These are phyloP conservation scores for Pristionchus pacificus DNA, from an alignment of 1,140 invertebrate genomes.

Conservation along the genomic window DNA sequence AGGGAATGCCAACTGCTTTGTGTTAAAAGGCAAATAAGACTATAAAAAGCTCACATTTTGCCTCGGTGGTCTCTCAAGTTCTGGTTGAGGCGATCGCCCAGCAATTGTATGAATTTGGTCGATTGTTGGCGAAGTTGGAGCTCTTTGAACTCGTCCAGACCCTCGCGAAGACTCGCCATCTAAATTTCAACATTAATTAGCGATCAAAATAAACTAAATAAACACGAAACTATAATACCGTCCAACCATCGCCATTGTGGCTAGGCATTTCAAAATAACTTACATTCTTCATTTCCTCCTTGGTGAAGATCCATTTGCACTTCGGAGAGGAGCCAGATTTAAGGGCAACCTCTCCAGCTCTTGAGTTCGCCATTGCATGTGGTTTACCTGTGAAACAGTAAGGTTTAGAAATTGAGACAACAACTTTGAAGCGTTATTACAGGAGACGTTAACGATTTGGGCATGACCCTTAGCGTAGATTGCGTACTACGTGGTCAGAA, in stretches of 20 bases:
- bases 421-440: too few species aligned
- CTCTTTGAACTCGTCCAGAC: background rate
- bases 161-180: background rate
- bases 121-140: background rate
- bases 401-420: too few species aligned
- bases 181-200: too few species aligned
- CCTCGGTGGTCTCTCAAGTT: background rate
- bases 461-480: too few species aligned
- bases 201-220: background rate
- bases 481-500: too few species aligned
- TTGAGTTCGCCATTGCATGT: background rate
- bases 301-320: background rate
- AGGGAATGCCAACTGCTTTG: too few species aligned
- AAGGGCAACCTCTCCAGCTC: background rate
- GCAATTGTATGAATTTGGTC: background rate
- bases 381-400: too few species aligned
- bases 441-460: too few species aligned
- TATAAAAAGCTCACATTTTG: background rate
- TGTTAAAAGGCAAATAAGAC: too few species aligned
- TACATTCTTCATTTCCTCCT: conserved; percentile 6
- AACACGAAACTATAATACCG: background rate
- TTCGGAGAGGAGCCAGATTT: background rate
- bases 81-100: background rate
- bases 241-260: too few species aligned
- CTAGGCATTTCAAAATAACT: background rate